Base-by-base conservation (phyloP, 2,113 vertebrate genomes). In the Miniopterus natalensis region DNA sequence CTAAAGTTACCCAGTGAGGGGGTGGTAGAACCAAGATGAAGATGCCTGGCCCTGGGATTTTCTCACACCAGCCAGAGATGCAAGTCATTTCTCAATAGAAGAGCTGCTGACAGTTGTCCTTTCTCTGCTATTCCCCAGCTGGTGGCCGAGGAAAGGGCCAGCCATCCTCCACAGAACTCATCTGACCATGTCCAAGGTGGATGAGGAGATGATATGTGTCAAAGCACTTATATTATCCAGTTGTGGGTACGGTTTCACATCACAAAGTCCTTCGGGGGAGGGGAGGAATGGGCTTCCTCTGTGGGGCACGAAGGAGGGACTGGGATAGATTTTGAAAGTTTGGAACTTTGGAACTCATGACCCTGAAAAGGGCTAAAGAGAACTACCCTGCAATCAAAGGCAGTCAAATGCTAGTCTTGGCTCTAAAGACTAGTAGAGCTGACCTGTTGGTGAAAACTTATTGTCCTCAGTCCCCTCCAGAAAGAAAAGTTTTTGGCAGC, bases 401-500 rank as follows among this genome's bases (percentile, higher is more conserved):
- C 42, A 18, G 10, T n/a, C 31, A 49, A 66, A 18, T 10, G 51
- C 9, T 53, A 47, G 17, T 6, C 63, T 81, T 81, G 71, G 27
- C 57, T 92, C 61, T 55, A 81, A 78, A 93, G 53, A 66, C 65
- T 8, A 27, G n/a, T 75, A 61, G 40, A 90, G 29, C 5, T 79
- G 71, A 84, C 45, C 14, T 18, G 6, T 23, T 92, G 45, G 40
- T 42, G 31, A 90, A 92, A 84, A n/a, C 2, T 3, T 73, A 25
- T 51, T 78, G 9, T 63, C 40, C n/a, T 84, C 31, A 11, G 2
- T 42, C 8, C 7, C 8, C 29, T 70, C 42, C 40, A 68, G 71
- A 70, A 92, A 90, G 80, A 94, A 94, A 77, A 90, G 77, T 57
- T 81, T 90, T 74, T 47, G 51, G 61, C 84, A 55, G 61, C 49